A percentile compares a stretch with the other conserved stretches of the same genome.
These are phyloP conservation scores for Balearica regulorum DNA, from an alignment of 2,797 vertebrate species.

Conservation along the genomic window DNA sequence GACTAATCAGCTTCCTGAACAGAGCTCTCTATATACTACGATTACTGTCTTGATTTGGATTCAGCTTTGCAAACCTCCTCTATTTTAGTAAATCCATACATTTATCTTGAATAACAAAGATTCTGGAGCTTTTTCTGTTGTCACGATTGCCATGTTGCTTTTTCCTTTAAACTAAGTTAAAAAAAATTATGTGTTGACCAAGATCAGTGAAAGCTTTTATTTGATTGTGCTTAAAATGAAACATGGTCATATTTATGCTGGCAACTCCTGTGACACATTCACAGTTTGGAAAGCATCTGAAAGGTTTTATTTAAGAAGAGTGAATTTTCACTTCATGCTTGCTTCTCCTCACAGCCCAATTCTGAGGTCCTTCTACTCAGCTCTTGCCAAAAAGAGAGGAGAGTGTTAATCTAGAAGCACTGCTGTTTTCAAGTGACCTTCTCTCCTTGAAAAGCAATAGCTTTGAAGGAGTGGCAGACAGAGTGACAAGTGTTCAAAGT, in stretches of 20 bases:
- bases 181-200: background rate
- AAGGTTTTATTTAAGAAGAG: background rate
- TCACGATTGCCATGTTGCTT: fast-evolving
- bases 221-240: background rate
- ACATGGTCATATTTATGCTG: background rate
- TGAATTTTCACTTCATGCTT: background rate
- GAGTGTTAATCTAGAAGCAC: background rate
- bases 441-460: background rate
- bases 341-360: background rate
- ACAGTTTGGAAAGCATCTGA: background rate
- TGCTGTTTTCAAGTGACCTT: background rate
- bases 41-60: background rate
- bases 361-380: background rate
- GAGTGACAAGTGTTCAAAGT: background rate
- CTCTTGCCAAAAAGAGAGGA: background rate
- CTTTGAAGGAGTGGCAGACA: background rate
- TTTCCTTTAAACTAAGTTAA: background rate
- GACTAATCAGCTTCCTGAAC: constrained; percentile 3
- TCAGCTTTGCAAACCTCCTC: background rate
- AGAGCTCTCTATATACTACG: background rate
- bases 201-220: background rate
- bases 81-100: background rate
- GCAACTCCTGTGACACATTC: background rate
- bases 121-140: background rate
- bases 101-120: background rate